Percentiles rank a stretch among this genome's conserved stretches.
Evolutionary conservation across 2,888 invertebrate genomes (phyloP).

Genomic region (Heliconius hortense): DNA sequence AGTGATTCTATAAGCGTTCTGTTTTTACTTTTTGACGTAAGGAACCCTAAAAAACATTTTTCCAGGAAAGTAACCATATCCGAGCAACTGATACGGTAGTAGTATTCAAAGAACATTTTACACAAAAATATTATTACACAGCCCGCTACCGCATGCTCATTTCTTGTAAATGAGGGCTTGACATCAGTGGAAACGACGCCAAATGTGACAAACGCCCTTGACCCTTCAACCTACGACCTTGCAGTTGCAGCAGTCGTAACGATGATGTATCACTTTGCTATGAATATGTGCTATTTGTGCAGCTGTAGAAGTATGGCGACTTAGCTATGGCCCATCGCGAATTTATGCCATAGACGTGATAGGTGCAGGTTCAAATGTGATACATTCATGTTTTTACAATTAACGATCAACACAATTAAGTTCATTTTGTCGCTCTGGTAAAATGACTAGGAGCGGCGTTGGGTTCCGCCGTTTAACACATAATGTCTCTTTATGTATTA

Average conservation of each 20-base stretch:
- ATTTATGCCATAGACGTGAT: background rate
- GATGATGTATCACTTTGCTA: constrained; percentile 6
- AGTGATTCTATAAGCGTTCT: too few species aligned
- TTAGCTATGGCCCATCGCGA: background rate
- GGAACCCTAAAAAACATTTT: too few species aligned
- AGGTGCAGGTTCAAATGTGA: background rate
- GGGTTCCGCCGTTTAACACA: too few species aligned
- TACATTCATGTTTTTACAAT: too few species aligned
- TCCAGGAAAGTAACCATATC: too few species aligned
- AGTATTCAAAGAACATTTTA: too few species aligned
- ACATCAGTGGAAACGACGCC: constrained; percentile 7
- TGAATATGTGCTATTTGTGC: background rate
- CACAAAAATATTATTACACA: background rate
- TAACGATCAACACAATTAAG: too few species aligned
- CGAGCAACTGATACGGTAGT: too few species aligned
- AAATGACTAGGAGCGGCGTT: too few species aligned
- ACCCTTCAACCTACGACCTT: constrained; percentile 5
- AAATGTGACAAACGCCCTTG: constrained; percentile 14
- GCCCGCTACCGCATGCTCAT: background rate
- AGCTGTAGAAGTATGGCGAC: background rate
- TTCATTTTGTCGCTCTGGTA: too few species aligned
- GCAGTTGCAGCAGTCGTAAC: constrained; percentile 11
- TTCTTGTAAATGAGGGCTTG: background rate
- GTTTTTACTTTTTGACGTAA: too few species aligned
- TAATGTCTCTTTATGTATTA: background rate